Conservation (phyloP, 1,140 invertebrate genomes). For the Eumaeus atala region DNA sequence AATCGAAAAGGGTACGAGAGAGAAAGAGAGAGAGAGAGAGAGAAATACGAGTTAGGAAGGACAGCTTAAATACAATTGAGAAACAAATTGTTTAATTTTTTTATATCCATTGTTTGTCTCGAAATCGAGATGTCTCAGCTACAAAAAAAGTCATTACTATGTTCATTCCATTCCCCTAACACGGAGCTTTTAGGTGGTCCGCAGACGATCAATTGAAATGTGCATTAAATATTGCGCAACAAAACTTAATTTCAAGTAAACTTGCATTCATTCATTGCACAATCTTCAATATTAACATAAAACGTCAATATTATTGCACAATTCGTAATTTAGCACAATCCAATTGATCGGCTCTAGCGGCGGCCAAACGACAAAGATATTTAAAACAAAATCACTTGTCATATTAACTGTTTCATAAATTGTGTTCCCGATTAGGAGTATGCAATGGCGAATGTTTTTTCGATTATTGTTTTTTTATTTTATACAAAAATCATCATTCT, state of each 20-base stretch:
- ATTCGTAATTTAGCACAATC: neutral
- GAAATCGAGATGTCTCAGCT: slow-evolving; percentile 56
- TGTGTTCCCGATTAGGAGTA: slow-evolving; percentile 34
- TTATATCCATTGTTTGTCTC: slow-evolving; percentile 13
- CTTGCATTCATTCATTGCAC: too few relatives aligned
- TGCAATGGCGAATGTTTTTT: slow-evolving; percentile 35
- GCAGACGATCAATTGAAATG: neutral
- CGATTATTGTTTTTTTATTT: slow-evolving; percentile 52
- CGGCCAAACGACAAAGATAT: neutral
- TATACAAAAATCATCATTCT: slow-evolving; percentile 71
- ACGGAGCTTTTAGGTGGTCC: slow-evolving; percentile 35
- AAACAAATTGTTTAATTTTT: slow-evolving; percentile 8
- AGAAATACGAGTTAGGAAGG: neutral
- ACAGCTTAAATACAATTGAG: neutral
- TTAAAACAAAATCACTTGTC: neutral
- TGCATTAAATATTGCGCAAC: too few relatives aligned
- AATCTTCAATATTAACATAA: too few relatives aligned
- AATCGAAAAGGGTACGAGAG: neutral
- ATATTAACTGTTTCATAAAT: slow-evolving; percentile 38
- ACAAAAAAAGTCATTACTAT: slow-evolving; percentile 48
- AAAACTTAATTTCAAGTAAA: too few relatives aligned
- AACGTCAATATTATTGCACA: too few relatives aligned
- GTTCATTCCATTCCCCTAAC: slow-evolving; percentile 36
- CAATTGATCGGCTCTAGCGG: slow-evolving; percentile 24
- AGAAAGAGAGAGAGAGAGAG: slow-evolving; percentile 5